phyloP scores from a whole-genome alignment of 64 coral and sea anemone genomes.

The Cladopsammia gracilis region DNA sequence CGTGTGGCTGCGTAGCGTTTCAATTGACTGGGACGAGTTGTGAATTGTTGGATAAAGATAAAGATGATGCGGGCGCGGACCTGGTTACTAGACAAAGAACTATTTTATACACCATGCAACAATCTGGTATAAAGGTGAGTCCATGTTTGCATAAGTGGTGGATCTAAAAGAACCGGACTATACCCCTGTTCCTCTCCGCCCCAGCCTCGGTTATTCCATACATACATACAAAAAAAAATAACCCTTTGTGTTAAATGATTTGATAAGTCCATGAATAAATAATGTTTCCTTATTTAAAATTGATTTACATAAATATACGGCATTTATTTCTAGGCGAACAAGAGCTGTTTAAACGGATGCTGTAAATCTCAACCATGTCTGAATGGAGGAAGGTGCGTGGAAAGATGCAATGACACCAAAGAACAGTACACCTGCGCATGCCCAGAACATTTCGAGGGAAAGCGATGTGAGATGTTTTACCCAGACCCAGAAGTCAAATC shows the following conservation, averaged over 20 bases:
- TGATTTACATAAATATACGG: no score
- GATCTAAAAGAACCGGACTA: no score
- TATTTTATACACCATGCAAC: not conserved
- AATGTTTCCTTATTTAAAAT: no score
- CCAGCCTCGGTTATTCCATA: no score
- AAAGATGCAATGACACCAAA: slow-evolving; percentile 32
- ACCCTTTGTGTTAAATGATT: no score
- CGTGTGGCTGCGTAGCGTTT: slow-evolving; percentile 27
- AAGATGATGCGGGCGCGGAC: not conserved
- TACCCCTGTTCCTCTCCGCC: no score
- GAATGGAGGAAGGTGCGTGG: slow-evolving; percentile 45
- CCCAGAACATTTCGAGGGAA: slow-evolving; percentile 17
- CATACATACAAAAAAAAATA: no score
- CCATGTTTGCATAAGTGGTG: not conserved
- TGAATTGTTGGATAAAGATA: slow-evolving; percentile 1
- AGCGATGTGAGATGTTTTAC: slow-evolving; percentile 20
- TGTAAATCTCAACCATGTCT: slow-evolving; percentile 47
- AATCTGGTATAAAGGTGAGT: not conserved
- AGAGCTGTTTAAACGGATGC: slow-evolving; percentile 48
- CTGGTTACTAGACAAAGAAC: slow-evolving; percentile 1
- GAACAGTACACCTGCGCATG: slow-evolving; percentile 47
- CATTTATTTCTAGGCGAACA: not conserved
- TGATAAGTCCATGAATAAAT: no score
- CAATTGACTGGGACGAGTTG: not conserved
- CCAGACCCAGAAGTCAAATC: slow-evolving; percentile 10